Conservation (phyloP, 2,113 vertebrate genomes). For the Brevimyrus niger region DNA sequence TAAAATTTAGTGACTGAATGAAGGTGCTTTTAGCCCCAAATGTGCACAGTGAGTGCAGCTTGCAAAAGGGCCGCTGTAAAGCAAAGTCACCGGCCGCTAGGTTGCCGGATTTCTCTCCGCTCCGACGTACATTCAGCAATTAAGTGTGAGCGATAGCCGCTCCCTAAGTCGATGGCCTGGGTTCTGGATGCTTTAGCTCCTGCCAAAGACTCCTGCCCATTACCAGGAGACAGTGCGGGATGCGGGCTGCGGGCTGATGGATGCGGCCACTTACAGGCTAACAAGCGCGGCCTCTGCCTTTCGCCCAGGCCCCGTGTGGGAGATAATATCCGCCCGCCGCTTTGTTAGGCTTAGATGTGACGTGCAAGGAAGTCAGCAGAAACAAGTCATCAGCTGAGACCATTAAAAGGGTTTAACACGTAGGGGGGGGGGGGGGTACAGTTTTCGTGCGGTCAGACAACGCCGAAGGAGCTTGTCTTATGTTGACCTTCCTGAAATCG, state of each 20-base stretch:
- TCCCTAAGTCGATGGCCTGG: not conserved
- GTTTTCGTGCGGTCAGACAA: not conserved
- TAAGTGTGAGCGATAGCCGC: not conserved
- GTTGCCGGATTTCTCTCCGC: not conserved
- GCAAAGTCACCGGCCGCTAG: not conserved
- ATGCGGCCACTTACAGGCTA: not conserved
- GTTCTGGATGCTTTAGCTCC: not conserved
- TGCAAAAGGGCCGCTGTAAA: too few relatives aligned
- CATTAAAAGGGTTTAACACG: not conserved
- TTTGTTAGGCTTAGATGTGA: not conserved
- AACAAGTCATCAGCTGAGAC: not conserved
- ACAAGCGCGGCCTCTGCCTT: not conserved
- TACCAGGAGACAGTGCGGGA: not conserved
- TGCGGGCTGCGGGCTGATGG: not conserved
- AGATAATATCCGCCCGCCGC: slow-evolving; percentile 5
- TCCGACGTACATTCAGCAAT: not conserved
- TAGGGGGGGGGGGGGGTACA: not conserved
- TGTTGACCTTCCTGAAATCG: too few relatives aligned
- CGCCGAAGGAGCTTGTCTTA: not conserved
- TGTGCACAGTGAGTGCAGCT: not conserved
- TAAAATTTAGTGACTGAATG: not conserved
- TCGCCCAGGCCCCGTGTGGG: not conserved
- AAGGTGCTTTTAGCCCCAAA: not conserved
- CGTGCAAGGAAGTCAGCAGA: not conserved
- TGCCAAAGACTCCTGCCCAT: not conserved